Evolutionary conservation across 2,888 invertebrate species (phyloP).

Genomic region (Conchocele bisecta): DNA sequence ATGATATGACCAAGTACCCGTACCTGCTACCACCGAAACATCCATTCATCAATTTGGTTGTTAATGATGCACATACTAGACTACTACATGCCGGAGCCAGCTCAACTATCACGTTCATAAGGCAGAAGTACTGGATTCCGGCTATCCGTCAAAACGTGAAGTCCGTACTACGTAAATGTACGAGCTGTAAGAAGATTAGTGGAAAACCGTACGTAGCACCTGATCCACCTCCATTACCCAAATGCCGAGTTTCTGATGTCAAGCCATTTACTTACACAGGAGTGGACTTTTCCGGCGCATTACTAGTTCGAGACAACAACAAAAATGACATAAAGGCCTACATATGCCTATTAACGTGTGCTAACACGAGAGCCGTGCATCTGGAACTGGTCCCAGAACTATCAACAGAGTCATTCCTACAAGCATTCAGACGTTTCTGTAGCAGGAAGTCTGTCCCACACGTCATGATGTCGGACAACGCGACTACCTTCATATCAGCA

Average conservation of each 20-base stretch:
- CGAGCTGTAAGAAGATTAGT: slow-evolving; percentile 28
- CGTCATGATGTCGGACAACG: slow-evolving; percentile 52
- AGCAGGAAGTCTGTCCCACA: slow-evolving; percentile 36
- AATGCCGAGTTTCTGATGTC: slow-evolving; percentile 12
- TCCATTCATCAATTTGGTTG: slow-evolving; percentile 27
- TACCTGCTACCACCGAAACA: slow-evolving; percentile 25
- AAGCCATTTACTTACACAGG: slow-evolving; percentile 50
- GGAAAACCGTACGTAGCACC: slow-evolving; percentile 27
- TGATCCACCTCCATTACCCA: slow-evolving; percentile 34
- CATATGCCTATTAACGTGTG: slow-evolving; percentile 52
- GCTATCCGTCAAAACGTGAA: slow-evolving; percentile 19
- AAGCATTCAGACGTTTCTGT: slow-evolving; percentile 19
- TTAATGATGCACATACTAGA: slow-evolving; percentile 7
- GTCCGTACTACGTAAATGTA: slow-evolving; percentile 29
- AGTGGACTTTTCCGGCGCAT: slow-evolving; percentile 41
- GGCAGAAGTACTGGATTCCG: slow-evolving; percentile 30
- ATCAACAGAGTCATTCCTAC: slow-evolving; percentile 13
- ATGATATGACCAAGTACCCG: slow-evolving; percentile 20
- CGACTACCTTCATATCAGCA: slow-evolving; percentile 40
- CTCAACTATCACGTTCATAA: neutral
- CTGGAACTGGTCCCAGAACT: slow-evolving; percentile 22
- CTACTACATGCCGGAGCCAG: neutral
- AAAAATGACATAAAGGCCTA: slow-evolving; percentile 36
- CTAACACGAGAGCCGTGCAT: slow-evolving; percentile 41
- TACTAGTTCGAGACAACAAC: slow-evolving; percentile 9